Evolutionary conservation across 1,140 invertebrate species (phyloP).

Genomic region (Aphelenchoides fujianensis): DNA sequence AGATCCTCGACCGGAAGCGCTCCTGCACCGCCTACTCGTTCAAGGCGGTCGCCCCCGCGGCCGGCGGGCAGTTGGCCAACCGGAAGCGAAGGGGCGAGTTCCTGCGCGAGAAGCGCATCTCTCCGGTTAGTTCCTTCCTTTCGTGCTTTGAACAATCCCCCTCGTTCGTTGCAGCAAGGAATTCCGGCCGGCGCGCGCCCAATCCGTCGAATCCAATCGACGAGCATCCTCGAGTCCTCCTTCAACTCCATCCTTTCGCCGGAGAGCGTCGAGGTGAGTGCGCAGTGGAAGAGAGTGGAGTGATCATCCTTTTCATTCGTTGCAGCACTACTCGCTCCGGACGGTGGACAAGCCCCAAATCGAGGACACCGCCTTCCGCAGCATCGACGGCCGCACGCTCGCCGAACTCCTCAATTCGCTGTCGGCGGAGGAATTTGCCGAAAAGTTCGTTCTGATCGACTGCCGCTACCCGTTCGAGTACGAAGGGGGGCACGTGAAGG

Average conservation of each 20-base stretch:
- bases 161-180: conserved; percentile 5
- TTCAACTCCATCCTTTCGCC: background rate
- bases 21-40: background rate
- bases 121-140: conserved; percentile 9
- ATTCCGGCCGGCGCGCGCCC: background rate
- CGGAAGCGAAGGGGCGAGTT: background rate
- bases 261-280: conserved; percentile 5
- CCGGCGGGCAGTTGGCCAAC: too few species aligned
- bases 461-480: conserved; percentile 91
- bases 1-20: background rate
- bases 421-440: conserved; percentile 34
- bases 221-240: background rate
- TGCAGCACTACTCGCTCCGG: conserved; percentile 40
- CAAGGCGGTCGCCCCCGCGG: too few species aligned
- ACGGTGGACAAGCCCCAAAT: conserved; percentile 30
- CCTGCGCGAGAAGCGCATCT: background rate
- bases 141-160: too few species aligned
- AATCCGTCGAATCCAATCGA: conserved; percentile 14
- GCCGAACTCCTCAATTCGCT: conserved; percentile 31
- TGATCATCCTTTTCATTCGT: too few species aligned
- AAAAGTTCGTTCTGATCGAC: conserved; percentile 63
- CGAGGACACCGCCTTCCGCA: conserved; percentile 37
- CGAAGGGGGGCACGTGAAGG: conserved; percentile 86
- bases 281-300: too few species aligned
- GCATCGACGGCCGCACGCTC: conserved; percentile 45